Base-by-base conservation (phyloP, 2,888 invertebrate genomes). In the Seira ritae region DNA sequence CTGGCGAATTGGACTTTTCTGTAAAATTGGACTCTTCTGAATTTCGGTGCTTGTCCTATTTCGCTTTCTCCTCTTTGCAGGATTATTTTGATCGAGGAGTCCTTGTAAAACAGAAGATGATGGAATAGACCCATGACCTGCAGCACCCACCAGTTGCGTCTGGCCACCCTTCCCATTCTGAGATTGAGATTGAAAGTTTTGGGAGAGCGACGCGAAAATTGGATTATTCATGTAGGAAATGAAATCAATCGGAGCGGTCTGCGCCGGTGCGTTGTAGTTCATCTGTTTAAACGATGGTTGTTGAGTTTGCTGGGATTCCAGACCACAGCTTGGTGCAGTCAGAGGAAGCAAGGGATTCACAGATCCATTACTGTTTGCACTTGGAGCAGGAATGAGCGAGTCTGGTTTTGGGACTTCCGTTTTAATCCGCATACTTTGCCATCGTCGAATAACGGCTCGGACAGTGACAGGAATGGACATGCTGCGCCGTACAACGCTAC, bases 381-480 rank as follows among this genome's bases (percentile, higher is more conserved):
- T 80, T 19, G 66, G 78, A 4, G 71, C 80, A 74, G 80, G 80
- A 17, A 80, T 80, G 2, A 80, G 62, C 46, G 85, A 87, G 55
- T 87, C 87, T 15, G 88, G 86, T 80, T 87, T 87, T 17, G 88
- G 87, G n/a, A 69, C 87, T 23, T 87, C 88, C 6, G 84, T 70
- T 70, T 87, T 88, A 15, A 93, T 91, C 31, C 93, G 93, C 89
- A 95, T 95, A 10, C 94, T 93, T 89, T 96, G 95, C 96, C 96
- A 96, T 76, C 94, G 93, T 90, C 95, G 95, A n/a, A 98, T 94
- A 1, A 98, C 92, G 0, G 96, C 94, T 85, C 98, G 93, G 91
- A 98, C 94, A 4, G 97, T 97, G 74, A 98, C 93, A 0, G 98
- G 98, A 90, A 98, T 96, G n/a, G 97, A 98, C 89, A 97, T 94